These are phyloP conservation scores for Coregonus clupeaformis DNA, from an alignment of 2,113 vertebrate genomes.

Conservation along the genomic window DNA sequence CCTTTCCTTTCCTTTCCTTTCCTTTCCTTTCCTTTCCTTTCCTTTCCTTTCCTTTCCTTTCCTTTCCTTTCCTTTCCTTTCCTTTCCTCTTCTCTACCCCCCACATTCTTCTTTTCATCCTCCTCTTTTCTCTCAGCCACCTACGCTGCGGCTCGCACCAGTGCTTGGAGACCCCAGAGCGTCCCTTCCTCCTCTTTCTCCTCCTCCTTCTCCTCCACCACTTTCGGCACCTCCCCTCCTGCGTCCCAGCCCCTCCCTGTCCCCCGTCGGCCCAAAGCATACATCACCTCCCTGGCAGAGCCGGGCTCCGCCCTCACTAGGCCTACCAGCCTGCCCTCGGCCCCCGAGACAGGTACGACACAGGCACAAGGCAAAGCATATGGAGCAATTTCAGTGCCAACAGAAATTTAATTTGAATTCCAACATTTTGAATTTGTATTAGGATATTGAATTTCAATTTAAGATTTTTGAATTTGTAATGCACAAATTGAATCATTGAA, in stretches of 20 bases:
- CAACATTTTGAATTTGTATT: no score
- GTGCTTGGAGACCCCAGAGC: slow-evolving; percentile 37
- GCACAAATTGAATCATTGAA: no score
- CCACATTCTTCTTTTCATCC: not conserved
- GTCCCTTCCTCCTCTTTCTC: slow-evolving; percentile 26
- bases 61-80: no score
- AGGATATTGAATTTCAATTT: no score
- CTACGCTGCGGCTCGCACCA: slow-evolving; percentile 23
- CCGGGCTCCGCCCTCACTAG: slow-evolving; percentile 51
- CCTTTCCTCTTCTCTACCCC: no score
- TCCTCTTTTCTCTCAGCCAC: slow-evolving; percentile 34
- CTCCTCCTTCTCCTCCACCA: slow-evolving; percentile 19
- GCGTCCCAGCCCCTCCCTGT: slow-evolving; percentile 27
- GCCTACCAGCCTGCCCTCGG: slow-evolving; percentile 71
- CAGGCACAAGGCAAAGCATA: not conserved
- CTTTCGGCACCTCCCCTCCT: slow-evolving; percentile 40
- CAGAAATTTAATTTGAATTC: no score
- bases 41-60: no score
- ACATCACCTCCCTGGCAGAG: slow-evolving; percentile 33
- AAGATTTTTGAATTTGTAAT: no score
- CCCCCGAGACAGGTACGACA: slow-evolving; percentile 70
- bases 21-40: no score
- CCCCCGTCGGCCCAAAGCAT: slow-evolving; percentile 37
- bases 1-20: no score
- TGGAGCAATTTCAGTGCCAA: no score